Evolutionary conservation across 2,113 vertebrate genomes (phyloP), one percentile per base, ranked within the genome.

Genomic region (Ranitomeya imitator): DNA sequence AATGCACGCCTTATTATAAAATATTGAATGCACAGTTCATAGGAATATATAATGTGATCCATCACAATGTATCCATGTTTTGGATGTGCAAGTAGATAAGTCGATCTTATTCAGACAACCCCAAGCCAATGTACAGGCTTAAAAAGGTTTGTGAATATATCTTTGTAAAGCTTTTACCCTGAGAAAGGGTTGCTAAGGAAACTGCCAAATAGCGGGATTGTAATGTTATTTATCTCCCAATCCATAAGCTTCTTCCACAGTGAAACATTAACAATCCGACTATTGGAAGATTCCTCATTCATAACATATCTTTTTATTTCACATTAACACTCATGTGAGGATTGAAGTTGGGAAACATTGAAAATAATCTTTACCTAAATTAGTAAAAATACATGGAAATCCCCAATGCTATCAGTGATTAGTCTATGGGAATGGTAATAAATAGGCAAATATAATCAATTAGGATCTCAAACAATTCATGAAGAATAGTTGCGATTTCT

Each of bases 141-240:
- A 60, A 31, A 60, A 31, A 19, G 19, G 51, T 79, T 23, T 11
- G 52, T 7, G 52, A 78, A 78, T n/a, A 52, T 77, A 37, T 52
- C n/a, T 4, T 52, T 77, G 74, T 77, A 78, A 55, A 55, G 45
- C 51, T 78, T 54, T n/a, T 78, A 78, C 51, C 19, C 51, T 57
- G 52, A 55, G 57, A 79, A 55, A 4, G 14, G 52, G n/a, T 79
- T 79, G 77, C 51, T 21, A 79, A 19, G 52, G 51, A 79, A 79
- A 79, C 77, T 14, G 52, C 77, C 77, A 79, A 55, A 79, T 57
- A 14, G 12, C 55, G 51, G 51, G 21, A 79, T 79, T 54, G 77
- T 23, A 15, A n/a, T 12, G 6, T 7, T 55, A 79, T 55, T 79
- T n/a, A 79, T 23, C 51, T 54, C 51, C 11, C 7, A 54, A 55